These are phyloP conservation scores for Connochaetes taurinus DNA, from an alignment of 2,113 vertebrate genomes.

Conservation along the genomic window DNA sequence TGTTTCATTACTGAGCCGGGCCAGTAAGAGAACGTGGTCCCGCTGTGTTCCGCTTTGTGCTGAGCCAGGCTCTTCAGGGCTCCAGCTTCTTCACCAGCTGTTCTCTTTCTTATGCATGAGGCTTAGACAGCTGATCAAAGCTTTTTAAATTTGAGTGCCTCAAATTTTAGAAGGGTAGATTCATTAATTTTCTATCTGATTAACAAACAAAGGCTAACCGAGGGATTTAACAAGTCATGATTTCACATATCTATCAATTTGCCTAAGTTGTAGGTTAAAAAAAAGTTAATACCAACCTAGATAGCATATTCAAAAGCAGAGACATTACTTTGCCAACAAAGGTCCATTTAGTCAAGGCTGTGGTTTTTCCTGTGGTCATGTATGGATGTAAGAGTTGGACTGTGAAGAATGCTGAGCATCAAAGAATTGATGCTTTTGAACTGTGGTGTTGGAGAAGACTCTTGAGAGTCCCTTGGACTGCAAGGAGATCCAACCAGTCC, in stretches of 20 bases:
- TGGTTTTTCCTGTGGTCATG: too few species aligned
- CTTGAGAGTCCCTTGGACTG: too few species aligned
- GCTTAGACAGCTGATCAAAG: background rate
- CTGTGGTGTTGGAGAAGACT: too few species aligned
- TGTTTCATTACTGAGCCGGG: conserved; percentile 42
- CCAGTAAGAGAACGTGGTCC: conserved; percentile 29
- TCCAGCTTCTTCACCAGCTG: background rate
- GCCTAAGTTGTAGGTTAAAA: background rate
- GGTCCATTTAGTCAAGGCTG: too few species aligned
- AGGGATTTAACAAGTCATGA: background rate
- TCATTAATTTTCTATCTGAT: conserved; percentile 11
- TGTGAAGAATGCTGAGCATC: too few species aligned
- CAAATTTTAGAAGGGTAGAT: background rate
- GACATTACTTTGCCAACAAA: too few species aligned
- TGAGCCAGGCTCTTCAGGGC: background rate
- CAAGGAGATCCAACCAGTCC: too few species aligned
- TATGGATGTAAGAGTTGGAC: too few species aligned
- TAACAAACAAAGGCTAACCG: background rate
- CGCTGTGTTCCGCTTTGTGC: background rate
- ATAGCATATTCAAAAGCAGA: too few species aligned
- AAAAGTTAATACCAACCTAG: background rate
- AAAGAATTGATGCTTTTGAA: too few species aligned
- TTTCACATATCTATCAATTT: background rate
- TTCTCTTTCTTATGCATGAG: background rate
- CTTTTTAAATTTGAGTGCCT: background rate